phyloP scores from a whole-genome alignment of 2,113 vertebrate genomes.

The Bambusicola thoracicus region DNA sequence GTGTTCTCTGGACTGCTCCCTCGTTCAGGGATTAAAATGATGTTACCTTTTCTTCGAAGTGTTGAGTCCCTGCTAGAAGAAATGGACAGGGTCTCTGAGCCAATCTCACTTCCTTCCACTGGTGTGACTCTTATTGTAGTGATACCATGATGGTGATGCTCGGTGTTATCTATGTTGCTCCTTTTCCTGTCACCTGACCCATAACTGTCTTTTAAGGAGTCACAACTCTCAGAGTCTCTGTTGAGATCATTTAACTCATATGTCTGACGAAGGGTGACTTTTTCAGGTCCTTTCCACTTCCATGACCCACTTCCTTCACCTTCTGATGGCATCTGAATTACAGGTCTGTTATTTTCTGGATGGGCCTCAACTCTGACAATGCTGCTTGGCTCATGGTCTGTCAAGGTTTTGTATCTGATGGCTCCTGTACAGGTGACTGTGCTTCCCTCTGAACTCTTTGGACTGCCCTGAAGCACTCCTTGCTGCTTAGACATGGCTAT shows the following conservation, averaged over 20 bases:
- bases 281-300: conserved; percentile 96
- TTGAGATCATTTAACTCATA: conserved; percentile 95
- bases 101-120: conserved; percentile 86
- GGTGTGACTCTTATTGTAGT: conserved; percentile 95
- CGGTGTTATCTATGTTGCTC: conserved; percentile 81
- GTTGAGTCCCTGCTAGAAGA: conserved; percentile 93
- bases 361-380: conserved; percentile 95
- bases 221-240: conserved; percentile 91
- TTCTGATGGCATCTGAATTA: conserved; percentile 89
- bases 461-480: conserved; percentile 91
- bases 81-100: conserved; percentile 88
- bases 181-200: conserved; percentile 89
- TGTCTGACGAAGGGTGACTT: conserved; percentile 87
- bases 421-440: conserved; percentile 88
- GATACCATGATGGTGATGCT: conserved; percentile 88
- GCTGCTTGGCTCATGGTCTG: conserved; percentile 88
- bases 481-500: conserved; percentile 99
- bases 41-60: conserved; percentile 90
- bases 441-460: conserved; percentile 86
- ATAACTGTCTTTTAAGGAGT: conserved; percentile 86
- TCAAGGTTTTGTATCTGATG: conserved; percentile 85
- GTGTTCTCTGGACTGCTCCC: conserved; percentile 93
- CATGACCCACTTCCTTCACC: conserved; percentile 92
- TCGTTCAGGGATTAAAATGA: conserved; percentile 95
- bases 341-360: conserved; percentile 88